These are phyloP conservation scores for Diplodus sargus DNA, from an alignment of 2,797 vertebrate species.

Conservation along the genomic window DNA sequence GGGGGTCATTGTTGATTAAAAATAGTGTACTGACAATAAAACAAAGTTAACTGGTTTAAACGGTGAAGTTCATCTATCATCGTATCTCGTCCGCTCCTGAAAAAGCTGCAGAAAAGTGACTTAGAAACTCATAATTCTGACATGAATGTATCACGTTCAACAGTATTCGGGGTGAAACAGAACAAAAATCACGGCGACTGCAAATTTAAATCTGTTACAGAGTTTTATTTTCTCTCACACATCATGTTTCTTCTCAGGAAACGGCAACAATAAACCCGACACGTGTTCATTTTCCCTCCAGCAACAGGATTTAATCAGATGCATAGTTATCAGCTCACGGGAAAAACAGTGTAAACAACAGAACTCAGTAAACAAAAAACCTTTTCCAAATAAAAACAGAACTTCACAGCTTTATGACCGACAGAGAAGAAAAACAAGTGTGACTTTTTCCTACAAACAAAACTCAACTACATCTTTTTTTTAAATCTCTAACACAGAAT, in stretches of 20 bases:
- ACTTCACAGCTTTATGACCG: constrained; percentile 41
- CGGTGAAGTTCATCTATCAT: not conserved
- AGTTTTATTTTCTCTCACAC: constrained; percentile 32
- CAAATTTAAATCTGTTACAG: not conserved
- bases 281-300: not conserved
- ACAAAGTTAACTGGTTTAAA: not conserved
- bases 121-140: not conserved
- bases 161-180: not conserved
- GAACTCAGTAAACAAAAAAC: constrained; percentile 36
- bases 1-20: no score
- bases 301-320: constrained; percentile 3
- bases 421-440: not conserved
- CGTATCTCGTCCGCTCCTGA: no score
- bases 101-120: no score
- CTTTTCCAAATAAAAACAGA: not conserved
- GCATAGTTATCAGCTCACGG: constrained; percentile 41
- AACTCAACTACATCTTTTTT: not conserved
- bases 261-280: constrained; percentile 5
- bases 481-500: not conserved
- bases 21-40: no score
- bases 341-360: constrained; percentile 15
- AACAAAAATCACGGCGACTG: not conserved
- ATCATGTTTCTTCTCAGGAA: constrained; percentile 13
- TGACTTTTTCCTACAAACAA: not conserved
- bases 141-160: not conserved